A percentile compares a stretch with the other conserved stretches of the same genome.
Conservation (phyloP, 2,113 vertebrate species). For the Daphoenositta chrysoptera region DNA sequence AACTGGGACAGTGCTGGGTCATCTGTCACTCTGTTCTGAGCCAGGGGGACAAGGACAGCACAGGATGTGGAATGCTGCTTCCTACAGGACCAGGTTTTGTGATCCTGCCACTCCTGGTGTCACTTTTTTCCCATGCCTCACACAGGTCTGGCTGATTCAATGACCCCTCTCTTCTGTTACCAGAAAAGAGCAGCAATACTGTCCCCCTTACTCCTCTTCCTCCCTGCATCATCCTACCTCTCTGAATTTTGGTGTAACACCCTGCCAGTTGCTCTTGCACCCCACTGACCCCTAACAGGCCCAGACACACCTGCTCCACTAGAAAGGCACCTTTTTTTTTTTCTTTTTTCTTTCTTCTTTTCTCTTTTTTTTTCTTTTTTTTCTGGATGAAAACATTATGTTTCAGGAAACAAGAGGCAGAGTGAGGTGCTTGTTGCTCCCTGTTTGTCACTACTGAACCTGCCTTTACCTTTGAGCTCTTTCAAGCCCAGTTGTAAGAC, state of each 20-base stretch:
- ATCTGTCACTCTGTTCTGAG: neutral
- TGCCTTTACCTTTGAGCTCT: neutral
- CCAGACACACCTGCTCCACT: neutral
- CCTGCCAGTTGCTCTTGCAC: neutral
- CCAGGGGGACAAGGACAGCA: neutral
- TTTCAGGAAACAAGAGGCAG: neutral
- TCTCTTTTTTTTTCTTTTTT: too few species aligned
- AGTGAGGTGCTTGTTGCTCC: neutral
- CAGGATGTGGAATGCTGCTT: neutral
- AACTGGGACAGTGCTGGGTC: too few species aligned
- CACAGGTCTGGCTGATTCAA: neutral
- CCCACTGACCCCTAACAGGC: neutral
- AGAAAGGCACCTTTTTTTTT: neutral
- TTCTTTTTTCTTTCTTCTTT: too few species aligned
- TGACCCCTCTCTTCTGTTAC: neutral
- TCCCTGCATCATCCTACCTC: neutral
- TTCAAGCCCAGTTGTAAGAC: neutral
- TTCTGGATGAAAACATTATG: neutral
- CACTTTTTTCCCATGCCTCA: neutral
- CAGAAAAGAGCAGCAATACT: neutral
- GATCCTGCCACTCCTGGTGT: neutral
- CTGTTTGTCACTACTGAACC: neutral
- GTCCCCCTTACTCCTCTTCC: neutral
- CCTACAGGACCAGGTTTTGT: neutral
- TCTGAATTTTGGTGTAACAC: neutral